Base-by-base conservation (phyloP, 2,113 vertebrate genomes). In the Polyodon spathula region DNA sequence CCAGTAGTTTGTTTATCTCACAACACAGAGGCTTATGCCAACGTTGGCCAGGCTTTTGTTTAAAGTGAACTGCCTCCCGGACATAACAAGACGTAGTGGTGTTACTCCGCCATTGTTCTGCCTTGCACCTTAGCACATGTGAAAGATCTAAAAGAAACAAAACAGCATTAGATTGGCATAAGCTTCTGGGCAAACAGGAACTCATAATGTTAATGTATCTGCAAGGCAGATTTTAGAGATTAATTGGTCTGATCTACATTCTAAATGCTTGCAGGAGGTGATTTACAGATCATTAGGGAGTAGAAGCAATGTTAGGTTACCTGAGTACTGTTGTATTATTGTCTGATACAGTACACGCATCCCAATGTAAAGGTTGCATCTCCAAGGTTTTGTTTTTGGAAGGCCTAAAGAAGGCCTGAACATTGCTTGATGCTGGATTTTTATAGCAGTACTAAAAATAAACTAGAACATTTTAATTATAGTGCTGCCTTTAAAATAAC, bases 81-180 rank as follows among this genome's bases (percentile, higher is more conserved):
- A 39, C 56, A 58, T 53, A 53, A 59, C 62, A 43, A 50, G 48
- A 15, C 38, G 4, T 50, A 50, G n/a, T 12, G 6, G 46, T 50
- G 7, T 50, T 50, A 8, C 8, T 40, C 10, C 12, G 55, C 14
- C 39, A 41, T 57, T 14, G 11, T 56, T 11, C 38, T 5, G 56
- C 6, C n/a, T 56, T 40, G 40, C 15, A 58, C 10, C 40, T 42
- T 1, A 42, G n/a, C 56, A 56, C 38, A 15, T 56, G 37, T 40
- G 27, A 11, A 6, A 7, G 3, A 40, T 8, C 8, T 12, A 38
- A 2, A 5, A 14, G 55, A 4, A 15, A 6, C 15, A 50, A n/a
- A 50, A 50, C 6, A 4, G 6, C 12, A 50, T 11, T 12, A 50
- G 48, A 50, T 10, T 56, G 38, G 40, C 38, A 12, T n/a, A 8